Conservation (phyloP, 35 echinoderm and acorn worm genomes). For the Apostichopus japonicus region DNA sequence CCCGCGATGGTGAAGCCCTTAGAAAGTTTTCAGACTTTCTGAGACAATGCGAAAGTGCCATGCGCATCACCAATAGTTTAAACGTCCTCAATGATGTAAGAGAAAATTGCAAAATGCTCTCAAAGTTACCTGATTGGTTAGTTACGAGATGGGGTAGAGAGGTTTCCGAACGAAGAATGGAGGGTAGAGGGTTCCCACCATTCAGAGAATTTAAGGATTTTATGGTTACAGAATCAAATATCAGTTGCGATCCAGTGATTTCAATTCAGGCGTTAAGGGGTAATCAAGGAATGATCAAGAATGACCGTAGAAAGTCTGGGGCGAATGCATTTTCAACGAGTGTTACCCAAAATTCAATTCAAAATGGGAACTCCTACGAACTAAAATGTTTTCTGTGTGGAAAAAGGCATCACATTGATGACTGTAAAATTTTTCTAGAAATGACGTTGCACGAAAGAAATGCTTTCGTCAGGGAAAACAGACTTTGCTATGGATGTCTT, state of each 20-base stretch:
- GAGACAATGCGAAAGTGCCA: slow-evolving; percentile 53
- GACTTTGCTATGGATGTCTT: slow-evolving; percentile 80
- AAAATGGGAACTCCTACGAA: slow-evolving; percentile 9
- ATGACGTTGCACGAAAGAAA: slow-evolving; percentile 50
- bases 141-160: slow-evolving; percentile 64
- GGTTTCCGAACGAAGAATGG: slow-evolving; percentile 17
- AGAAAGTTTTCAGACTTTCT: slow-evolving; percentile 67
- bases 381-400: slow-evolving; percentile 55
- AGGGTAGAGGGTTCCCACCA: slow-evolving; percentile 31
- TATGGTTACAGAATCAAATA: slow-evolving; percentile 65
- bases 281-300: background rate
- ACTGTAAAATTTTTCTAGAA: slow-evolving; percentile 59
- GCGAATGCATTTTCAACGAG: slow-evolving; percentile 42
- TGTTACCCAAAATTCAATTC: background rate
- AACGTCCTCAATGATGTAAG: slow-evolving; percentile 68
- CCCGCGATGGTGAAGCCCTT: slow-evolving; percentile 57
- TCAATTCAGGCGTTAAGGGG: slow-evolving; percentile 56
- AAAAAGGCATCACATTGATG: slow-evolving; percentile 30
- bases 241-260: slow-evolving; percentile 65
- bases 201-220: slow-evolving; percentile 60
- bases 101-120: slow-evolving; percentile 75
- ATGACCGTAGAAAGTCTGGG: background rate
- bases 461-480: slow-evolving; percentile 44
- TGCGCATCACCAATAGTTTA: slow-evolving; percentile 16
- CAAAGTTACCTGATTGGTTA: slow-evolving; percentile 85